Base-by-base conservation (phyloP, 2,888 invertebrate genomes). In the Lymantria dispar region DNA sequence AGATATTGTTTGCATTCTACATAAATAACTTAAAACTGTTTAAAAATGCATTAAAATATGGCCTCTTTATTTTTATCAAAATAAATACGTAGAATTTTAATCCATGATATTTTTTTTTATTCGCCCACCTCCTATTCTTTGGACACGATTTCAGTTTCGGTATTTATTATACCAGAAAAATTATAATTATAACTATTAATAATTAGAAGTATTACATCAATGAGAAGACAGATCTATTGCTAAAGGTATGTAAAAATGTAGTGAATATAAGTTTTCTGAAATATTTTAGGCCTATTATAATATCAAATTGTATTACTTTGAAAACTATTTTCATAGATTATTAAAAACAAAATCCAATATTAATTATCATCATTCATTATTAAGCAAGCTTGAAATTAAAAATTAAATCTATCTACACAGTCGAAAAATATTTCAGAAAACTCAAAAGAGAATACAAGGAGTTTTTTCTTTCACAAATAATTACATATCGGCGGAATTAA, bases 111-210 rank as follows among this genome's bases (percentile, higher is more conserved):
- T 70, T 52, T 61, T 67, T 73, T 66, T n/a, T n/a, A n/a, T n/a
- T 60, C 64, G 68, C 58, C 70, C 75, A 76, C 60, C 60, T 12
- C n/a, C 14, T 70, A 64, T 10, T 87, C 89, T 89, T 89, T 89
- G 88, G 89, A 89, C 87, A 84, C 73, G 80, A 78, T 85, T 78
- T 74, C 68, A 66, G 68, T 79, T 80, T 41, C 82, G 83, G 87
- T 80, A 85, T 67, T 56, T 59, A 64, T 51, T 58, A 72, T 76
- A 77, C 76, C 77, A 74, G 72, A 62, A 55, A 76, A 52, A 63
- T 61, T 62, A 64, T 60, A 62, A n/a, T 61, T 59, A 68, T 58
- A 64, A 64, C 58, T 63, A 62, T 58, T 68, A 68, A 64, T 59
- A 56, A 65, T 56, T 57, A 52, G 47, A 60, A 54, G 54, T 63